Base-by-base conservation (phyloP, 2,888 invertebrate species). In the Tipula helvola region DNA sequence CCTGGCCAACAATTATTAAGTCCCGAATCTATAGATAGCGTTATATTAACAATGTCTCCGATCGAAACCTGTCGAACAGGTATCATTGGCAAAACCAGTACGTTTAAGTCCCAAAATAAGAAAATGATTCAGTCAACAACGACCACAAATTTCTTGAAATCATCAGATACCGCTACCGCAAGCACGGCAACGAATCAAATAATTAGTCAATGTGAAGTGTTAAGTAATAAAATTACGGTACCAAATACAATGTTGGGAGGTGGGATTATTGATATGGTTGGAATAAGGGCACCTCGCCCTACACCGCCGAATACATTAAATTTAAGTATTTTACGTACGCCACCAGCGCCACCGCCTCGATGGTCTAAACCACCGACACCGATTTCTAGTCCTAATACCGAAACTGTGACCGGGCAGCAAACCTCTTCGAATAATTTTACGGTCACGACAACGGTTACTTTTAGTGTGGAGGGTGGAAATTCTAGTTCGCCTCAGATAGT, bases 381-480 rank as follows among this genome's bases (percentile, higher is more conserved):
- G 28, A 92, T 92, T n/a, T 92, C 92, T 89, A 90, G 84, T 86
- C 87, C 83, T 52, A 84, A 7, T 42, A 42, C 71, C n/a, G 44
- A 39, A 36, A 92, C 93, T 5, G 91, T 92, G 91, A 87, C 87
- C 36, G 88, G 88, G 39, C 92, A 91, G 88, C 91, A 93, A 87
- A 93, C 93, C 88, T 90, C 91, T 5, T 93, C 93, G 90, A 95
- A 94, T 90, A 96, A 96, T 90, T 96, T 96, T 90, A 96, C 95
- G 85, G 96, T 96, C 86, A 96, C 96, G 86, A 96, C 96, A n/a
- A 96, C 96, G n/a, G 96, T 96, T 86, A 96, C 96, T 18, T 96
- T 96, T 90, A 95, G 95, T 89, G 95, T 96, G 89, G 91, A 91
- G 13, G 86, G 84, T 47, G 42, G n/a, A 87, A 90, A 89, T 39